These are phyloP conservation scores for Apamea monoglypha DNA, from an alignment of 2,888 invertebrate genomes.

Conservation along the genomic window DNA sequence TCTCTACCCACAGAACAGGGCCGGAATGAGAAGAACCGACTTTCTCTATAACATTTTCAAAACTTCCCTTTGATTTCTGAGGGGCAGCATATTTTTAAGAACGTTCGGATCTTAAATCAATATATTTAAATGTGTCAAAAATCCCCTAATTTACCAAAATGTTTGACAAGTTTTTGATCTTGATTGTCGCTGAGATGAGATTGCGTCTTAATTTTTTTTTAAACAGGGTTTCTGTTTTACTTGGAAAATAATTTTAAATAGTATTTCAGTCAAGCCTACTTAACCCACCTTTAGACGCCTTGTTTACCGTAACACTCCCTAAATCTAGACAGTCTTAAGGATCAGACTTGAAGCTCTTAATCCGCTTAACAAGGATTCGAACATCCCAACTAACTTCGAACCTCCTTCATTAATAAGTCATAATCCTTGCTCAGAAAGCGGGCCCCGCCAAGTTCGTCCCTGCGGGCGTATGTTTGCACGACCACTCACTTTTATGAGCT, in stretches of 20 bases:
- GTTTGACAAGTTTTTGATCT: neutral
- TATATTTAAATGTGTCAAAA: neutral
- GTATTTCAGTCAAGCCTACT: neutral
- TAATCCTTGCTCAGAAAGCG: slow-evolving; percentile 11
- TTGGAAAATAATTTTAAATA: too few species aligned
- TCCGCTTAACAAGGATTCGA: slow-evolving; percentile 38
- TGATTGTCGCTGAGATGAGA: neutral
- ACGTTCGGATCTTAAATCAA: neutral
- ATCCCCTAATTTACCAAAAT: neutral
- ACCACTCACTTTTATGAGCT: slow-evolving; percentile 83
- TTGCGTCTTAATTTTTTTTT: neutral
- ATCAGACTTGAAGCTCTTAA: slow-evolving; percentile 22
- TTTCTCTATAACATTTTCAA: neutral
- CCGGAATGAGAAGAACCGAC: slow-evolving; percentile 29
- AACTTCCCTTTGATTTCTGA: neutral
- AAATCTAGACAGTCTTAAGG: neutral
- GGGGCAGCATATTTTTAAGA: neutral
- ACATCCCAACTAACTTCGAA: slow-evolving; percentile 6
- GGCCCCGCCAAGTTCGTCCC: slow-evolving; percentile 60
- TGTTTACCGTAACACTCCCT: neutral
- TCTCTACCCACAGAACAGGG: slow-evolving; percentile 56
- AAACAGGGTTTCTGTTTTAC: too few species aligned
- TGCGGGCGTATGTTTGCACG: slow-evolving; percentile 75
- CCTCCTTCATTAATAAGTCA: slow-evolving; percentile 32
- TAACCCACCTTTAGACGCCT: neutral